Evolutionary conservation across 2,797 vertebrate genomes (phyloP), one percentile per base, ranked within the genome.

Genomic region (Liparis tanakae): DNA sequence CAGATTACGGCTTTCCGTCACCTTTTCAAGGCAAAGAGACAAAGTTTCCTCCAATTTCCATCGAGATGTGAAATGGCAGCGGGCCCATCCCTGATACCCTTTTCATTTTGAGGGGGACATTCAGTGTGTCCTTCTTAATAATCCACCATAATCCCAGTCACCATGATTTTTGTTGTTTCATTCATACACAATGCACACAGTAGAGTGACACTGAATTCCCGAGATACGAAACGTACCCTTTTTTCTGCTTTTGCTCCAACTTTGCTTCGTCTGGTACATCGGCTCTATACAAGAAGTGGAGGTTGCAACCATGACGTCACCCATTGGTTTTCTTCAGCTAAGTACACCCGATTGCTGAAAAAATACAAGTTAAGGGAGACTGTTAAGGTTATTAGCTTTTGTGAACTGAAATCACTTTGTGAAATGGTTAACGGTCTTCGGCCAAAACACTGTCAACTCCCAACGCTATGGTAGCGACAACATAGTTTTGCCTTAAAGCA

Each of bases 1-100:
- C 12, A 62, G 63, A 76, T 85, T 77, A 72, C 70, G 34, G 67
- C 70, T 70, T 82, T 68, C 59, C 66, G 57, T 87, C 51, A 25
- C 67, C 30, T 53, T 39, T n/a, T 58, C 7, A 22, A 4, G 18
- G 53, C 8, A 41, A 41, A 67, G 0, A 5, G 33, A 53, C 7
- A 10, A 30, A 17, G n/a, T 56, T 74, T 74, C 25, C 66, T 68
- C 41, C 46, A 20, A 25, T 76, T 78, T 57, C 9, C 14, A 5
- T 58, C 18, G 30, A 51, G 20, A 72, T 81, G 30, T 37, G n/a
- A 70, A 7, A 36, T 14, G n/a, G 4, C 30, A 44, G 6, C 17
- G 15, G 20, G 4, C 18, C 6, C 39, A 30, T 37, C 43, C 4
- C 10, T 64, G 15, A 37, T 53, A 30, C 18, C 34, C n/a, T 50